Evolutionary conservation across 1,140 invertebrate genomes (phyloP).

Genomic region (Drosophila oshimai): DNA sequence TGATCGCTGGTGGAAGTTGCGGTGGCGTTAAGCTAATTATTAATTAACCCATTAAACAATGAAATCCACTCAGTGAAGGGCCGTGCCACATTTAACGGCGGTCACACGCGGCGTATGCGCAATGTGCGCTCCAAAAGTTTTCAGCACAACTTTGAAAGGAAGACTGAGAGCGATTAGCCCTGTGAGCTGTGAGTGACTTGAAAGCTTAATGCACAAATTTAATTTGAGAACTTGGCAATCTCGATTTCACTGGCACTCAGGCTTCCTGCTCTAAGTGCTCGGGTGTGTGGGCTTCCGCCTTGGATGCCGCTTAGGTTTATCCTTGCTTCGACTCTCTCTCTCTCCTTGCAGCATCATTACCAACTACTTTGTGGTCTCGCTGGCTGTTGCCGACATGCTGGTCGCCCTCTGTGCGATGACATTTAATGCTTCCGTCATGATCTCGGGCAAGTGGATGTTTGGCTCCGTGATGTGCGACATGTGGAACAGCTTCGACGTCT

Average conservation of each 20-base stretch:
- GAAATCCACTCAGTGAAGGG: constrained; percentile 48
- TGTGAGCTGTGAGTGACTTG: constrained; percentile 11
- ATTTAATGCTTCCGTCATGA: constrained; percentile 94
- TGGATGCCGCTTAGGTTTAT: neutral
- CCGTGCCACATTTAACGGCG: constrained; percentile 27
- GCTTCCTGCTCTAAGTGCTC: neutral
- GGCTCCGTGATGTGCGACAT: constrained; percentile 96
- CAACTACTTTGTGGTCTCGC: constrained; percentile 97
- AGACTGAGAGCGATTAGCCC: constrained; percentile 18
- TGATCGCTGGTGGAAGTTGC: constrained; percentile 43
- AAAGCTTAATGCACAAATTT: constrained; percentile 25
- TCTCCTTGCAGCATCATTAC: constrained; percentile 87
- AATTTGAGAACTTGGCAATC: constrained; percentile 26
- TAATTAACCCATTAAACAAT: constrained; percentile 72
- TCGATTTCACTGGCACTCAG: neutral
- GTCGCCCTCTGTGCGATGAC: constrained; percentile 96
- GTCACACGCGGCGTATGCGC: constrained; percentile 52
- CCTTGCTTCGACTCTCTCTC: neutral
- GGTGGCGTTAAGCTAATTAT: constrained; percentile 62
- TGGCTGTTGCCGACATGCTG: constrained; percentile 95
- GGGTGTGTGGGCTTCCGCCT: neutral
- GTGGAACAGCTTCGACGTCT: constrained; percentile 97
- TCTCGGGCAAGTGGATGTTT: constrained; percentile 93
- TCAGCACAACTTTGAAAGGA: neutral
- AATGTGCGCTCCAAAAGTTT: constrained; percentile 37